Evolutionary conservation across 2,888 invertebrate genomes (phyloP).

Genomic region (Latheticus oryzae): DNA sequence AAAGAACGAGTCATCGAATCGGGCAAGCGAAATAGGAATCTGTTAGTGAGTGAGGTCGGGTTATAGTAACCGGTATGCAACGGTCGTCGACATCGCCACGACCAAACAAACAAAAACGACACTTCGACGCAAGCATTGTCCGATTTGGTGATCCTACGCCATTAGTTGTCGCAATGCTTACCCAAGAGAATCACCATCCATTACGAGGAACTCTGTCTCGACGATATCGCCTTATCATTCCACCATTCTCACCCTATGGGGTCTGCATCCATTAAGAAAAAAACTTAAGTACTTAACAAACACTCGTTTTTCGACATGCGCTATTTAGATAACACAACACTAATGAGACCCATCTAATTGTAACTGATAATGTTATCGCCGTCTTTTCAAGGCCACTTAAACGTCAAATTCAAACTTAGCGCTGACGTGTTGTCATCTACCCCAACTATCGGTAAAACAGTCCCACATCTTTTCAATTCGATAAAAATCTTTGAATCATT

Average conservation of each 20-base stretch:
- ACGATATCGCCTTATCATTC: neutral
- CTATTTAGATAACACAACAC: constrained; percentile 30
- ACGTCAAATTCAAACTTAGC: constrained; percentile 10
- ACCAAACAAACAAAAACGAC: constrained; percentile 38
- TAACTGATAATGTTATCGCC: constrained; percentile 21
- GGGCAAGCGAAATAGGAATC: constrained; percentile 29
- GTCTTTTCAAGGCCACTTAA: constrained; percentile 27
- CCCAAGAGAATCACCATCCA: constrained; percentile 30
- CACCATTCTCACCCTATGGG: constrained; percentile 23
- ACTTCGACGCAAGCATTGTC: constrained; percentile 20
- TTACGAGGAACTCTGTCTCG: too few relatives aligned
- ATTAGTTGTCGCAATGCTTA: constrained; percentile 7
- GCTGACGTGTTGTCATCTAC: constrained; percentile 12
- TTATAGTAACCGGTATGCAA: constrained; percentile 41
- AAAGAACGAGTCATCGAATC: constrained; percentile 11
- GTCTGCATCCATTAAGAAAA: constrained; percentile 29
- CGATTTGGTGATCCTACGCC: constrained; percentile 14
- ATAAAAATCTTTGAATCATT: too few relatives aligned
- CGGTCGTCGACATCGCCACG: constrained; percentile 39
- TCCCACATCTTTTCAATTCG: constrained; percentile 12
- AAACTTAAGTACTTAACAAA: constrained; percentile 21
- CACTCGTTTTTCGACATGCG: constrained; percentile 29
- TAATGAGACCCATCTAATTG: constrained; percentile 26
- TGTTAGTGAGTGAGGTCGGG: constrained; percentile 23
- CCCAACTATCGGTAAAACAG: constrained; percentile 18